Evolutionary conservation across 1,140 invertebrate species (phyloP), one percentile per base, ranked within the genome.

Genomic region (Sitobion miscanthi): DNA sequence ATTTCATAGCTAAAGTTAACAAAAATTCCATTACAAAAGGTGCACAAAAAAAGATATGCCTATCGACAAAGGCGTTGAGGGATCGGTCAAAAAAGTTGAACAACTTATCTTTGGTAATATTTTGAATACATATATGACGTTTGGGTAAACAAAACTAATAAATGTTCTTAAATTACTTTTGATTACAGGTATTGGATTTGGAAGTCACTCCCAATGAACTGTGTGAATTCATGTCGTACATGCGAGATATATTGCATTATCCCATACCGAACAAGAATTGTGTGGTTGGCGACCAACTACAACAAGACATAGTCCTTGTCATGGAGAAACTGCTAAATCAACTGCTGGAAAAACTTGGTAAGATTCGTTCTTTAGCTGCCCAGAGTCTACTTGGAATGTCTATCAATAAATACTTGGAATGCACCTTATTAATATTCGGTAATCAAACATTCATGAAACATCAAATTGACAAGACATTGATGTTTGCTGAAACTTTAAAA

Each of bases 191-290:
- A 21, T 93, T 83, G n/a, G 91, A 93, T 85, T 54, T 85, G 35
- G 91, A 93, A 83, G 77, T 93, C 2, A 83, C 91, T 30, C 49
- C 47, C 14, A 30, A 23, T 30, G 82, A 93, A 85, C 42, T 93
- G 49, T 83, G 49, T 83, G 77, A 93, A 30, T 25, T 38, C 47
- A 49, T 93, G 21, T 38, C 35, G 2, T 85, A 93, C 47, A 93
- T 93, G 82, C 47, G 82, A 54, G 82, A 93, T 11, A 85, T 93
- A 38, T 21, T 93, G 7, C 82, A 93, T 62, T 93, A 86, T 54
- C 91, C 91, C 2, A 85, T 93, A 42, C 91, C 91, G 9, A 93
- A 93, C 38, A 93, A 57, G 42, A 54, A 93, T n/a, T 93, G 91
- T 54, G 91, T 85, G 6, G 82, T 93, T 42, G 91, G 91, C 30